These are phyloP conservation scores for Mormyrus hasselquistii DNA, from an alignment of 2,797 vertebrate species.

Conservation along the genomic window DNA sequence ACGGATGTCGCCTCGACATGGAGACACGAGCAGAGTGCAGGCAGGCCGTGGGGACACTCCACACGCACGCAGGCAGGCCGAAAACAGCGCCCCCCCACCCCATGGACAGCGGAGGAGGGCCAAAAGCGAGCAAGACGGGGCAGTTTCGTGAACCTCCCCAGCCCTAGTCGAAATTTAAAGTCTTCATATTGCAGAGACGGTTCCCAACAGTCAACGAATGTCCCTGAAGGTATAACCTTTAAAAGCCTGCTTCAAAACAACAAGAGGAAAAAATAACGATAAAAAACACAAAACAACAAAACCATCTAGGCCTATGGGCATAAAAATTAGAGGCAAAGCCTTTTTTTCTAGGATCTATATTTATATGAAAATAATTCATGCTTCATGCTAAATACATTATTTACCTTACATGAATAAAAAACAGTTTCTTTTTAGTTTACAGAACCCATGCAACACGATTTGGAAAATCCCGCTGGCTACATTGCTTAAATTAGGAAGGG, in stretches of 20 bases:
- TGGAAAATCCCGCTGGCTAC: slow-evolving; percentile 76
- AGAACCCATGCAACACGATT: slow-evolving; percentile 80
- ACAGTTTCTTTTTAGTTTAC: slow-evolving; percentile 59
- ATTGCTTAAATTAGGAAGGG: slow-evolving; percentile 66
- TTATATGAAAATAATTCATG: slow-evolving; percentile 97
- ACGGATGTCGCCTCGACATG: slow-evolving; percentile 28
- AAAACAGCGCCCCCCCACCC: slow-evolving; percentile 66
- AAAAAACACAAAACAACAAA: slow-evolving; percentile 33
- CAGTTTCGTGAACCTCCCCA: slow-evolving; percentile 66
- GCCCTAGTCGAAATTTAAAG: slow-evolving; percentile 71
- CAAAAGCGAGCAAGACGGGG: slow-evolving; percentile 60
- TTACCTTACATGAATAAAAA: slow-evolving; percentile 85
- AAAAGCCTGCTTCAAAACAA: slow-evolving; percentile 81
- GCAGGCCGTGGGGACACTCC: slow-evolving; percentile 53
- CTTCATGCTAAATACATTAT: slow-evolving; percentile 95
- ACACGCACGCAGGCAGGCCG: slow-evolving; percentile 50
- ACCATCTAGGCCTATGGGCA: slow-evolving; percentile 75
- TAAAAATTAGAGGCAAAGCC: slow-evolving; percentile 83
- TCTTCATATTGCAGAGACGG: slow-evolving; percentile 84
- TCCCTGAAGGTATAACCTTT: slow-evolving; percentile 89
- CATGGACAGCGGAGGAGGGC: slow-evolving; percentile 30
- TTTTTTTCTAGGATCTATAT: slow-evolving; percentile 86
- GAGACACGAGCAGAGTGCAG: slow-evolving; percentile 32
- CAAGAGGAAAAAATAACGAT: slow-evolving; percentile 26
- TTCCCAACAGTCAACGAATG: slow-evolving; percentile 83